Percentiles rank a stretch among this genome's conserved stretches.
Conservation (phyloP, 2,888 invertebrate genomes). For the Blera fallax region DNA sequence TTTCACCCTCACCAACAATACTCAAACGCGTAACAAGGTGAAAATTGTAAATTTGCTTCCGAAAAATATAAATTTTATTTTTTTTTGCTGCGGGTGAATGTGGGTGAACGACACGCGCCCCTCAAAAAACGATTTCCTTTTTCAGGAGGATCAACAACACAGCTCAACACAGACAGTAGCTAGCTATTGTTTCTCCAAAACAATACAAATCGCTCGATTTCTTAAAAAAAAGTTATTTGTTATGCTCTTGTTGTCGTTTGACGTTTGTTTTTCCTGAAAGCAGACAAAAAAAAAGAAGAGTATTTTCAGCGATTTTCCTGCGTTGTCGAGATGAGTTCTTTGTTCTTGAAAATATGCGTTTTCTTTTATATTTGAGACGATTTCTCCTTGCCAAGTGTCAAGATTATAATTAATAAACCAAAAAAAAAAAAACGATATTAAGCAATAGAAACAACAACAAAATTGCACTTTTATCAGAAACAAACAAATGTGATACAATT, state of each 20-base stretch:
- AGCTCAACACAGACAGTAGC: background rate
- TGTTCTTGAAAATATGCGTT: constrained; percentile 69
- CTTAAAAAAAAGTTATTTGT: background rate
- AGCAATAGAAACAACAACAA: constrained; percentile 1
- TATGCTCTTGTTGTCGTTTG: constrained; percentile 23
- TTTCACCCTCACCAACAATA: constrained; percentile 31
- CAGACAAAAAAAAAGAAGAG: constrained; percentile 28
- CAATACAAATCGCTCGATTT: background rate
- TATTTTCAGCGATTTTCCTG: constrained; percentile 55
- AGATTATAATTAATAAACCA: constrained; percentile 20
- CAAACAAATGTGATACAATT: background rate
- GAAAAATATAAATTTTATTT: constrained; percentile 10
- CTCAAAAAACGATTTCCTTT: background rate
- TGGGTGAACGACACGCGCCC: constrained; percentile 23
- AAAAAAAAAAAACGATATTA: too few species aligned
- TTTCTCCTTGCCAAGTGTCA: constrained; percentile 55
- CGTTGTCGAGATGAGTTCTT: constrained; percentile 64
- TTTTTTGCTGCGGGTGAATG: background rate
- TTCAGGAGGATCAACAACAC: constrained; percentile 17
- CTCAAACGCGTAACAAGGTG: constrained; percentile 64
- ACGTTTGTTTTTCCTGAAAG: constrained; percentile 45
- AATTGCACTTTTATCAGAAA: constrained; percentile 27
- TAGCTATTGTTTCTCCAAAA: constrained; percentile 8
- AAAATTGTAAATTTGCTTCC: constrained; percentile 44
- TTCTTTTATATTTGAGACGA: constrained; percentile 56